Evolutionary conservation across 2,797 vertebrate species (phyloP).

Genomic region (Tenualosa ilisha): DNA sequence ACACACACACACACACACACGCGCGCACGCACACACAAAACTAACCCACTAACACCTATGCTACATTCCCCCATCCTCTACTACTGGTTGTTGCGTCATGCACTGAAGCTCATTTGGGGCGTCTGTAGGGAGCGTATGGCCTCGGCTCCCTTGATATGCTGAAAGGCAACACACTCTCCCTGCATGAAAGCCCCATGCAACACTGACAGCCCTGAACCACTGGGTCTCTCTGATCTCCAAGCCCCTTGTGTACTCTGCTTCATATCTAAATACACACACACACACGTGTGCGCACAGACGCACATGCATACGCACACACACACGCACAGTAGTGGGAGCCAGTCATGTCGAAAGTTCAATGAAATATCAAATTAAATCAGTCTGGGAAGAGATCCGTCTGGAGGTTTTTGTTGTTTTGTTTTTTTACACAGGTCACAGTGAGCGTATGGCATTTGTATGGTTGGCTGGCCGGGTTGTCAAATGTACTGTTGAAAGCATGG

Average conservation of each 20-base stretch:
- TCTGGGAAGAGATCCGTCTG: background rate
- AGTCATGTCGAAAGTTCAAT: background rate
- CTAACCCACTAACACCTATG: background rate
- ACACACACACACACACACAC: background rate
- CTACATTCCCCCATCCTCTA: background rate
- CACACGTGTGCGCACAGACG: no score
- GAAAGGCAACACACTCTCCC: background rate
- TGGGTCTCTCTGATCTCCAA: background rate
- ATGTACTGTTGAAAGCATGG: background rate
- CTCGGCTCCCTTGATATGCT: background rate
- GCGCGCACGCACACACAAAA: background rate
- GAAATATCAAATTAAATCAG: slow-evolving; percentile 1
- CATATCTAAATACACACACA: no score
- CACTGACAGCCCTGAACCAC: background rate
- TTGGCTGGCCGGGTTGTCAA: background rate
- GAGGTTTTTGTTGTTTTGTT: background rate
- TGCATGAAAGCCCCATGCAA: background rate
- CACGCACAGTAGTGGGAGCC: background rate
- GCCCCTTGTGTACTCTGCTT: background rate
- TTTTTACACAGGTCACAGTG: background rate
- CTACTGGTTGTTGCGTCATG: background rate
- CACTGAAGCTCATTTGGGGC: background rate
- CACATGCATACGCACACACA: background rate
- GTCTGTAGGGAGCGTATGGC: background rate
- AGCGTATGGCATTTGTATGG: slow-evolving; percentile 6